Conservation (phyloP, 1,140 invertebrate species). For the Magallana ariakensis region DNA sequence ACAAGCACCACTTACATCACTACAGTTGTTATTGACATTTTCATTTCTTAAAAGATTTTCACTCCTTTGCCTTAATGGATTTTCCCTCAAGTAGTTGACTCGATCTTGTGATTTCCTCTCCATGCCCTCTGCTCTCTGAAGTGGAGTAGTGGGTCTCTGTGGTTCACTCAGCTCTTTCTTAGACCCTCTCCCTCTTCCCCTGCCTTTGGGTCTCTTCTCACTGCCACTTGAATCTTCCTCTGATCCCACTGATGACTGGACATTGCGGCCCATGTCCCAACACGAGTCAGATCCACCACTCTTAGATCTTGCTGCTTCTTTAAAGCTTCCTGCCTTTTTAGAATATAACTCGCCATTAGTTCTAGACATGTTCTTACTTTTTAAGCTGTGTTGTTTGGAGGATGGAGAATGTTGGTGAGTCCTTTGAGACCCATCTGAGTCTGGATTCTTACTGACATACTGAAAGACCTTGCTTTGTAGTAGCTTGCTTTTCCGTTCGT, state of each 20-base stretch:
- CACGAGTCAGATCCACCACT: neutral
- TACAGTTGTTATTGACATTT: slow-evolving; percentile 1
- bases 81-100: too few relatives aligned
- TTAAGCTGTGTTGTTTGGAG: neutral
- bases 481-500: neutral
- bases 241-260: neutral
- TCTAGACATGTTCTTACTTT: neutral
- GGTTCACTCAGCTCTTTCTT: neutral
- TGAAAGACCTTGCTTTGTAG: neutral
- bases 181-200: neutral
- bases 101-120: neutral
- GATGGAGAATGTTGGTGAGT: neutral
- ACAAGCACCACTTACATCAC: neutral
- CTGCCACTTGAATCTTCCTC: neutral
- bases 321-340: neutral
- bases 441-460: neutral
- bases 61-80: neutral
- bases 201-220: neutral
- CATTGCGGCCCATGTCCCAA: neutral
- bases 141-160: neutral
- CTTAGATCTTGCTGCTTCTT: neutral
- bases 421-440: neutral
- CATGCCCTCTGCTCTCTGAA: neutral
- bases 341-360: neutral
- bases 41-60: neutral